Evolutionary conservation across 2,888 invertebrate genomes (phyloP).

Genomic region (Onthophagus sagittarius): DNA sequence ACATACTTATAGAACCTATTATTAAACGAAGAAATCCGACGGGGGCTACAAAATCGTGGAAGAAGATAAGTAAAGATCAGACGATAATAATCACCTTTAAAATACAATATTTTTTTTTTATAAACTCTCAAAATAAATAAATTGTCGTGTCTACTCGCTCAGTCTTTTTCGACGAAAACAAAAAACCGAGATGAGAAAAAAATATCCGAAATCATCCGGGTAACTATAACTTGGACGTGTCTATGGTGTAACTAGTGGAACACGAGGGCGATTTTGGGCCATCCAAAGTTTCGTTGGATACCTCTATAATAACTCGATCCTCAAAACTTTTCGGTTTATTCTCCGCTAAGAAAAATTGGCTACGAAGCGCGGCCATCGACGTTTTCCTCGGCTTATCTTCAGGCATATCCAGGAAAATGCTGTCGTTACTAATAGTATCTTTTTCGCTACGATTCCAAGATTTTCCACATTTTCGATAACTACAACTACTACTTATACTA

Average conservation of each 20-base stretch:
- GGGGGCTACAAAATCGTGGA: too few species aligned
- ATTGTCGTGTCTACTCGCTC: background rate
- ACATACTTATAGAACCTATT: background rate
- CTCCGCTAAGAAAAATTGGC: slow-evolving; percentile 50
- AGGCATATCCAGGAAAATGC: slow-evolving; percentile 44
- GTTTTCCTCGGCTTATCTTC: slow-evolving; percentile 44
- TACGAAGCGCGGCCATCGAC: slow-evolving; percentile 51
- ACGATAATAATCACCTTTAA: background rate
- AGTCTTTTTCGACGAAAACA: background rate
- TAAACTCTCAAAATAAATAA: background rate
- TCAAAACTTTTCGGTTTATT: slow-evolving; percentile 41
- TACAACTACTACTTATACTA: slow-evolving; percentile 46
- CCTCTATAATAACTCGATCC: slow-evolving; percentile 44
- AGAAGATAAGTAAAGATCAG: too few species aligned
- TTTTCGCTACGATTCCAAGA: slow-evolving; percentile 31
- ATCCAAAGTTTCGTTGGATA: slow-evolving; percentile 44
- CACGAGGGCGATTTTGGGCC: slow-evolving; percentile 13
- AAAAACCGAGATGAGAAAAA: background rate
- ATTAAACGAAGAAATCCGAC: background rate
- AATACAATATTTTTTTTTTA: background rate
- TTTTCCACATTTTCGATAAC: slow-evolving; percentile 36
- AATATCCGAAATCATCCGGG: background rate
- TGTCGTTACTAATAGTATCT: slow-evolving; percentile 44
- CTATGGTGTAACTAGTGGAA: background rate
- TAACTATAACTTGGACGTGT: background rate